phyloP scores from a whole-genome alignment of 2,797 vertebrate species.

The Parauchenoglanis punctatus region DNA sequence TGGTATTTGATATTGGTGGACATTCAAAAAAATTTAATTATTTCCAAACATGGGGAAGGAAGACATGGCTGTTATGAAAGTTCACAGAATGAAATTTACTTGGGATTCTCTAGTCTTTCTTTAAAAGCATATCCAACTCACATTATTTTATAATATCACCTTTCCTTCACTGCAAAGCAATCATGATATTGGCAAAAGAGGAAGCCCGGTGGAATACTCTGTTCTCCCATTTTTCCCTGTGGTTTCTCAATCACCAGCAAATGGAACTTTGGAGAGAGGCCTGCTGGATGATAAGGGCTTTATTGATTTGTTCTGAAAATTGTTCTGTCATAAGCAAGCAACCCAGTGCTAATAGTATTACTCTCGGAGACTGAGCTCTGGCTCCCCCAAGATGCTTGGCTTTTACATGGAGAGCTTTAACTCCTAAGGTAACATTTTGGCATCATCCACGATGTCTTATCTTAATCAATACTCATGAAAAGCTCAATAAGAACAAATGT shows the following conservation, averaged over 20 bases:
- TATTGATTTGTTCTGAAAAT: constrained; percentile 58
- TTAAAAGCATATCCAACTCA: constrained; percentile 1
- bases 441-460: constrained; percentile 31
- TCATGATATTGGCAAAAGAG: constrained; percentile 28
- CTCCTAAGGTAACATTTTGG: constrained; percentile 42
- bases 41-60: background rate
- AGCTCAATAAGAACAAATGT: constrained; percentile 36
- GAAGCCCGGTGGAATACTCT: constrained; percentile 31
- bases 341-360: constrained; percentile 53
- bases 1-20: background rate
- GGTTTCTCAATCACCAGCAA: constrained; percentile 57
- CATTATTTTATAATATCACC: constrained; percentile 21
- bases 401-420: constrained; percentile 30
- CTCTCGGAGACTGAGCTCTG: constrained; percentile 32
- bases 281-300: constrained; percentile 53
- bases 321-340: constrained; percentile 60
- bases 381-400: constrained; percentile 46
- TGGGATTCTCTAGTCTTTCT: constrained; percentile 6
- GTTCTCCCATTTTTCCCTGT: constrained; percentile 39
- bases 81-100: constrained; percentile 4
- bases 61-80: constrained; percentile 13
- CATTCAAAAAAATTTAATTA: background rate
- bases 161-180: constrained; percentile 33
- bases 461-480: constrained; percentile 30
- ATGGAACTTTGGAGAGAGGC: constrained; percentile 48